Conservation (phyloP, 2,113 vertebrate genomes). For the Pionites leucogaster region DNA sequence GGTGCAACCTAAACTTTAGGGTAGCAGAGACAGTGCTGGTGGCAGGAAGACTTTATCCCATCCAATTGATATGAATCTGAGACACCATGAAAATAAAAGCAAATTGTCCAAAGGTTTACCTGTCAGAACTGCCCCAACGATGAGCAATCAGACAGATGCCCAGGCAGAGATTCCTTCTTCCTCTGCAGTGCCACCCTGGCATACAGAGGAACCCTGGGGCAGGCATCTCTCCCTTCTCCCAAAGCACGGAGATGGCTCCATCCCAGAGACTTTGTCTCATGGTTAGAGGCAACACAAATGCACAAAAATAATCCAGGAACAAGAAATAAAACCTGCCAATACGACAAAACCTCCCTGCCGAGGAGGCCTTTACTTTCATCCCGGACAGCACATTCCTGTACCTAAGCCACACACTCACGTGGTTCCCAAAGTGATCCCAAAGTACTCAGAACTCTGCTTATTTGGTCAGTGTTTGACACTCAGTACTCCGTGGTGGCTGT, state of each 20-base stretch:
- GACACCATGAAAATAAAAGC: neutral
- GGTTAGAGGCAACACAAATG: neutral
- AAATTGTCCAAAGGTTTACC: neutral
- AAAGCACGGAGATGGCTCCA: neutral
- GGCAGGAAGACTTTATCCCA: neutral
- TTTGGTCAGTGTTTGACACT: neutral
- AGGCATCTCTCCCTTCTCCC: neutral
- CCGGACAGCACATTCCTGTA: neutral
- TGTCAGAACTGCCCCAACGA: fast-evolving
- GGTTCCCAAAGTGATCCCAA: neutral
- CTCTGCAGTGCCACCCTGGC: neutral
- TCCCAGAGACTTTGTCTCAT: neutral
- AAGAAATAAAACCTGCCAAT: neutral
- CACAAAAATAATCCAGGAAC: neutral
- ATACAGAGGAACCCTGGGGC: neutral
- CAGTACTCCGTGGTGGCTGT: neutral
- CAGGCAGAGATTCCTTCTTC: fast-evolving
- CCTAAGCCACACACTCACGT: fast-evolving
- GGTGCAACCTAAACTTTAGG: neutral
- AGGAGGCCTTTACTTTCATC: neutral
- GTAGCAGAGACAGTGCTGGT: neutral
- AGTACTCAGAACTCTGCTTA: fast-evolving
- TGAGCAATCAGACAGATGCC: neutral
- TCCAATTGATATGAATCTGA: fast-evolving
- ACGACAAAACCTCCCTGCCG: neutral